Percentiles rank a stretch among this genome's conserved stretches.
phyloP scores from a whole-genome alignment of 2,113 vertebrate genomes.

The Aepyceros melampus region DNA sequence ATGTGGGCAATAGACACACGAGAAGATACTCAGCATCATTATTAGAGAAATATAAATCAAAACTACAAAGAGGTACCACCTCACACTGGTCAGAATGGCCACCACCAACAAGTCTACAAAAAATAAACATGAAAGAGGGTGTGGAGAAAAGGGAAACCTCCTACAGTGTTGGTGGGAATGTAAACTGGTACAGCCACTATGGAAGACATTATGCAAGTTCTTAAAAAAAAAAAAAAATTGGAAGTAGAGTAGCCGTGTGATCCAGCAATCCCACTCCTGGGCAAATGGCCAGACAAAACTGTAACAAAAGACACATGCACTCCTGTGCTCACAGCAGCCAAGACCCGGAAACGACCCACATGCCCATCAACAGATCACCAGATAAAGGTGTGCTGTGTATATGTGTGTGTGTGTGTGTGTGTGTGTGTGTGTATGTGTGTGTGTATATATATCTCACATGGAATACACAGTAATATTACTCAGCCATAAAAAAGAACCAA shows the following conservation, averaged over 20 bases:
- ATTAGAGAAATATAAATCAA: neutral
- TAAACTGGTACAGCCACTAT: neutral
- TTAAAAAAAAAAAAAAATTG: neutral
- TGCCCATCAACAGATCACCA: neutral
- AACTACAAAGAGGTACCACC: neutral
- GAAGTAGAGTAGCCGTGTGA: neutral
- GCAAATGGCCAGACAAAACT: neutral
- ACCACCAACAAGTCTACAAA: neutral
- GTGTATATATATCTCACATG: neutral
- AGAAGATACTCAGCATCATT: neutral
- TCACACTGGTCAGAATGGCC: neutral
- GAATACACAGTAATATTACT: neutral
- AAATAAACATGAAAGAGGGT: neutral
- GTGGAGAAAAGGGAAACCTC: neutral
- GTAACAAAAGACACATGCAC: neutral
- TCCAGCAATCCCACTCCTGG: neutral
- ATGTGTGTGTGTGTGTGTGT: neutral
- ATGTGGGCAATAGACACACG: neutral
- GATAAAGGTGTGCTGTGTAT: neutral
- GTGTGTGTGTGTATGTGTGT: neutral
- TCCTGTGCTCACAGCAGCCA: neutral
- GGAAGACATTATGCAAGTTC: neutral
- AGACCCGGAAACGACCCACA: neutral
- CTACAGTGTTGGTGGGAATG: neutral
- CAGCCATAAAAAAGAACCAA: neutral